Conservation (phyloP, 1,140 invertebrate genomes). For the Drosophila santomea region DNA sequence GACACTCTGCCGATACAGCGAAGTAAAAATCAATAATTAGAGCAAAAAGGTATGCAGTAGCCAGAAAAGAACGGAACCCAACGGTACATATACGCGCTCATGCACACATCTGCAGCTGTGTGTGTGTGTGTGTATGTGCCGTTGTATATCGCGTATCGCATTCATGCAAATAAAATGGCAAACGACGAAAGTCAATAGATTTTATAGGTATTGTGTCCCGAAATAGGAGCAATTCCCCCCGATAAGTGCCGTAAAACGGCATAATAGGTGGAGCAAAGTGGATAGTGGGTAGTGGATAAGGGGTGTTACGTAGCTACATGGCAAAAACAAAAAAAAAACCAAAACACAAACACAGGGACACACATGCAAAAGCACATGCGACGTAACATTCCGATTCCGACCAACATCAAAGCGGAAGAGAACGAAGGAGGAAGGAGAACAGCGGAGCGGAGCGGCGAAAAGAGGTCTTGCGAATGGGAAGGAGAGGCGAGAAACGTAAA, state of each 20-base stretch:
- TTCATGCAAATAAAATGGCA: constrained; percentile 19
- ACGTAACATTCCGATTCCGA: constrained; percentile 11
- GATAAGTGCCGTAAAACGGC: too few relatives aligned
- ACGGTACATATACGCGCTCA: constrained; percentile 3
- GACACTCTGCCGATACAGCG: constrained; percentile 44
- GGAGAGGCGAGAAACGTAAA: background rate
- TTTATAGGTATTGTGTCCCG: background rate
- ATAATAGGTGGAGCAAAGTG: background rate
- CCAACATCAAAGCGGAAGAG: constrained; percentile 7
- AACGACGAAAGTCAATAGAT: constrained; percentile 9
- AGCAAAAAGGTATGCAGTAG: constrained; percentile 60
- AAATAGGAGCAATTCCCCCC: too few relatives aligned
- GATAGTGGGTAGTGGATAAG: background rate
- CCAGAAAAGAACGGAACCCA: constrained; percentile 22
- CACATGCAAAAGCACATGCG: constrained; percentile 7
- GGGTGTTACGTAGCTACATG: constrained; percentile 9
- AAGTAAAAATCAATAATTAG: constrained; percentile 70
- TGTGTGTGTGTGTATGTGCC: constrained; percentile 9
- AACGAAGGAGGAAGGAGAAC: background rate
- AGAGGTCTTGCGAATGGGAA: background rate
- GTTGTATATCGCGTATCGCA: constrained; percentile 17
- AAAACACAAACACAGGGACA: background rate
- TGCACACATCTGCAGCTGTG: background rate
- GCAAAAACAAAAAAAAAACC: constrained; percentile 1
- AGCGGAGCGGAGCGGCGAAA: background rate